Evolutionary conservation across 1,140 invertebrate genomes (phyloP).

Genomic region (Penaeus vannamei): DNA sequence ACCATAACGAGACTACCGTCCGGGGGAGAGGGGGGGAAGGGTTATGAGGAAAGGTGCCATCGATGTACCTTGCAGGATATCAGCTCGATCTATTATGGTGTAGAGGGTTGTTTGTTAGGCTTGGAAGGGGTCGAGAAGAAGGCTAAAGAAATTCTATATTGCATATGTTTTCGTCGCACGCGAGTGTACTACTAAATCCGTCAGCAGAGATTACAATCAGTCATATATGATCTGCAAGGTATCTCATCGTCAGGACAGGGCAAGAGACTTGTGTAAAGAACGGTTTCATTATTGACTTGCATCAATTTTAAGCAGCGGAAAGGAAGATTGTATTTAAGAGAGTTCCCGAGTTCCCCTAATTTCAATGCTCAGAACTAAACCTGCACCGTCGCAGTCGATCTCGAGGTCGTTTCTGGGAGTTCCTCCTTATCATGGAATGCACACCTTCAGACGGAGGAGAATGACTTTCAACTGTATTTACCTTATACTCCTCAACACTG

Average conservation of each 20-base stretch:
- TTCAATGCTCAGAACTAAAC: slow-evolving; percentile 53
- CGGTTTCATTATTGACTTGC: background rate
- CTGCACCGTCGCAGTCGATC: background rate
- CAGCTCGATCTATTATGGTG: too few relatives aligned
- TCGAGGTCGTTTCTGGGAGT: background rate
- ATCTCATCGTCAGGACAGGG: slow-evolving; percentile 8
- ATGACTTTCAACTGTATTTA: slow-evolving; percentile 71
- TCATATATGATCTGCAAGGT: too few relatives aligned
- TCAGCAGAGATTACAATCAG: too few relatives aligned
- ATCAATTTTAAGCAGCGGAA: background rate
- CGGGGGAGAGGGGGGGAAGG: background rate
- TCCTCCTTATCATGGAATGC: background rate
- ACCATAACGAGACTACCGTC: slow-evolving; percentile 32
- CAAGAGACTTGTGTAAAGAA: background rate
- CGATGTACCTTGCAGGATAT: too few relatives aligned
- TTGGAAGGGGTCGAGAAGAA: too few relatives aligned
- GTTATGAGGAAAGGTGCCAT: background rate
- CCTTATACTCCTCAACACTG: slow-evolving; percentile 96
- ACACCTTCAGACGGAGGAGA: slow-evolving; percentile 8
- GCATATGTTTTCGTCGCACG: too few relatives aligned
- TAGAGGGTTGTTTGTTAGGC: too few relatives aligned
- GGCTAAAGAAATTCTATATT: too few relatives aligned
- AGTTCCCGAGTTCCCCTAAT: slow-evolving; percentile 42
- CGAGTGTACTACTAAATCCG: too few relatives aligned
- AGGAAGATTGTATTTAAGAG: background rate